These are phyloP conservation scores for Australoheros scitulus DNA, from an alignment of 2,113 vertebrate species.

Conservation along the genomic window DNA sequence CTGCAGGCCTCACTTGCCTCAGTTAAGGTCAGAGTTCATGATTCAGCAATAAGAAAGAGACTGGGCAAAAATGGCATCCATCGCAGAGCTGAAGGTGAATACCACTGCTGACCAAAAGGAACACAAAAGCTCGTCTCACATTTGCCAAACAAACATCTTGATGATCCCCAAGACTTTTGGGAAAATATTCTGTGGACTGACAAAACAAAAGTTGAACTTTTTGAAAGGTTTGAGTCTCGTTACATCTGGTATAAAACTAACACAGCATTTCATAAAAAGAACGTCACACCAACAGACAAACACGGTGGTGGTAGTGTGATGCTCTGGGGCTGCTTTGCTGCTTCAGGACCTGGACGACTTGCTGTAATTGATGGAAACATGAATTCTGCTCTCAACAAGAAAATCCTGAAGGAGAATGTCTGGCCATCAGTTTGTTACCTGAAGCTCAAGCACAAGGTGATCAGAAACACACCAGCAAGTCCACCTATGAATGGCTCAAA, in stretches of 20 bases:
- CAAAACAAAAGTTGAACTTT: no score
- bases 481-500: no score
- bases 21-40: neutral
- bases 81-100: neutral
- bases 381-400: neutral
- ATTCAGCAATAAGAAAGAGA: neutral
- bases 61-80: neutral
- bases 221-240: no score
- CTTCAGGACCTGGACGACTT: neutral
- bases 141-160: neutral
- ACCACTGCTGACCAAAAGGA: neutral
- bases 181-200: no score
- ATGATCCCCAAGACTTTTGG: no score
- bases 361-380: neutral
- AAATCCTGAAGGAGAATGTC: neutral
- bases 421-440: neutral
- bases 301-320: neutral
- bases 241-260: neutral
- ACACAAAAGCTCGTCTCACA: neutral
- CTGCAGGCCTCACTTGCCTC: neutral
- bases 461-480: no score
- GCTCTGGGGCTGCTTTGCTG: neutral
- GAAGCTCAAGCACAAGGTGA: neutral
- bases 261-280: neutral
- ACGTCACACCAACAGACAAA: neutral